Conservation (phyloP, 1,140 invertebrate genomes). For the Cotesia glomerata region DNA sequence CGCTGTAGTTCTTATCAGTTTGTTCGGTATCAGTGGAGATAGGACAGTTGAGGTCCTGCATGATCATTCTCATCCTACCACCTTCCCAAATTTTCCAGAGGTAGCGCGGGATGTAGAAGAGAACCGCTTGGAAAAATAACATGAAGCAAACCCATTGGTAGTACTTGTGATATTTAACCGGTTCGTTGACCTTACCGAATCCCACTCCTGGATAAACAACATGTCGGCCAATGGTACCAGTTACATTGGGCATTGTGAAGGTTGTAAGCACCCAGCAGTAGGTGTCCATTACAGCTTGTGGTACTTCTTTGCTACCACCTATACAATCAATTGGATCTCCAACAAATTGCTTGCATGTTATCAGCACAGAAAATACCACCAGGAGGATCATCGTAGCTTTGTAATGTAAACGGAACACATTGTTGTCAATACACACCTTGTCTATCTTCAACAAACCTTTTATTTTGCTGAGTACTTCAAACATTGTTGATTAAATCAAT, state of each 20-base stretch:
- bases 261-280: conserved; percentile 73
- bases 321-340: conserved; percentile 75
- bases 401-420: conserved; percentile 72
- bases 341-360: conserved; percentile 76
- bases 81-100: conserved; percentile 63
- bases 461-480: neutral
- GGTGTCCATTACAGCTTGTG: conserved; percentile 52
- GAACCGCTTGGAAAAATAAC: conserved; percentile 67
- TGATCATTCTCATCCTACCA: conserved; percentile 49
- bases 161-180: conserved; percentile 66
- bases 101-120: conserved; percentile 63
- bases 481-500: neutral
- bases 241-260: conserved; percentile 61
- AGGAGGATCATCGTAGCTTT: conserved; percentile 71
- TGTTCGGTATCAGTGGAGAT: conserved; percentile 41
- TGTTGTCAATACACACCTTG: conserved; percentile 70
- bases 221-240: conserved; percentile 42
- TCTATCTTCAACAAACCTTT: conserved; percentile 64
- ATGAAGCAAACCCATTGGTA: conserved; percentile 72
- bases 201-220: conserved; percentile 49
- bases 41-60: conserved; percentile 49
- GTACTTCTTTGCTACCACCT: conserved; percentile 42
- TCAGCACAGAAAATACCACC: conserved; percentile 69
- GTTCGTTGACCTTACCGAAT: conserved; percentile 50
- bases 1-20: conserved; percentile 41